Conservation (phyloP, 2,797 vertebrate genomes). For the Macroramphosus scolopax region DNA sequence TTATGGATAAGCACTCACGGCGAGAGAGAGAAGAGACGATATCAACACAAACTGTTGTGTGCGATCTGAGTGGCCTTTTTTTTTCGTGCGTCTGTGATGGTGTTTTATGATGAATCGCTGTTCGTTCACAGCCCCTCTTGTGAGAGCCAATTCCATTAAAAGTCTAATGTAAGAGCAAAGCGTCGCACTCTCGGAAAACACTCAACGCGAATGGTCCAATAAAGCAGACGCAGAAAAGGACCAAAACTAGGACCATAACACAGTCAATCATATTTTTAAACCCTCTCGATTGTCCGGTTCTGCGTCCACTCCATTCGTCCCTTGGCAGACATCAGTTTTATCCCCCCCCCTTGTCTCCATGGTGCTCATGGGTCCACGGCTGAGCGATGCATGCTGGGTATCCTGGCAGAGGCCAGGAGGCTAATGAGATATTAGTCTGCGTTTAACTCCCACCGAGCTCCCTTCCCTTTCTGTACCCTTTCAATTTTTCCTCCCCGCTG, state of each 20-base stretch:
- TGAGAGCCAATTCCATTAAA: constrained; percentile 65
- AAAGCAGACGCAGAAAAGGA: constrained; percentile 30
- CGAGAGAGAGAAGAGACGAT: constrained; percentile 8
- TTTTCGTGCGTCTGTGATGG: too few species aligned
- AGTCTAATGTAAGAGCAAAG: constrained; percentile 53
- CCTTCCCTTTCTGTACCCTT: constrained; percentile 62
- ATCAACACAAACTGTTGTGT: constrained; percentile 41
- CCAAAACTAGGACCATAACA: constrained; percentile 49
- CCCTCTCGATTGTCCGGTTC: neutral
- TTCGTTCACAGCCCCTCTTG: constrained; percentile 55
- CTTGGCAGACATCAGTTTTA: constrained; percentile 50
- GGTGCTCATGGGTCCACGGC: constrained; percentile 39
- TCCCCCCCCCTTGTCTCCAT: constrained; percentile 40
- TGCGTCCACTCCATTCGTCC: constrained; percentile 29
- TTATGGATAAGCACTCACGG: constrained; percentile 25
- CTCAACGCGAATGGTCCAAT: constrained; percentile 60
- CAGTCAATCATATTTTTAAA: constrained; percentile 56
- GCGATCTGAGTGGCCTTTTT: constrained; percentile 38
- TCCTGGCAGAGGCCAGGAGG: constrained; percentile 73
- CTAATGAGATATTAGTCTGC: constrained; percentile 90
- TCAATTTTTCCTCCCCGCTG: constrained; percentile 36
- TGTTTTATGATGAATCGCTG: constrained; percentile 61
- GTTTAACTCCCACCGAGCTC: constrained; percentile 83
- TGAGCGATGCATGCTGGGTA: constrained; percentile 69
- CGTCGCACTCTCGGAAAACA: constrained; percentile 52